Evolutionary conservation across 2,797 vertebrate genomes (phyloP).

Genomic region (Sus cebifrons): DNA sequence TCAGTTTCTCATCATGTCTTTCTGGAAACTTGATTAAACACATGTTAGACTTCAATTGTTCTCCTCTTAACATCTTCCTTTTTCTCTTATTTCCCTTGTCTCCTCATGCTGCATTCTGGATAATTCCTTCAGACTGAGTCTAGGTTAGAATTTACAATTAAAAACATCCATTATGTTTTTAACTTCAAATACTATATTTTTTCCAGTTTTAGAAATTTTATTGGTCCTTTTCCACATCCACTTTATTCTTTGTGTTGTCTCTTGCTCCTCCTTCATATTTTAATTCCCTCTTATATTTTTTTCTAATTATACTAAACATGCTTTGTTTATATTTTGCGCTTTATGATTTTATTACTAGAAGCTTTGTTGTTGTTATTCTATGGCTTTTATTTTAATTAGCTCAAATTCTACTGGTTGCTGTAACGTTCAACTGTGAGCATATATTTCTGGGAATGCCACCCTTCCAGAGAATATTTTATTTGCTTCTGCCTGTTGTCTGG

Average conservation of each 20-base stretch:
- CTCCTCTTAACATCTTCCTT: neutral
- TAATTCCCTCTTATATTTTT: neutral
- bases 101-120: neutral
- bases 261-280: neutral
- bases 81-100: neutral
- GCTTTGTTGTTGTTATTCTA: neutral
- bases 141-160: neutral
- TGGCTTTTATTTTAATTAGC: neutral
- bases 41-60: neutral
- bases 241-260: neutral
- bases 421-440: neutral
- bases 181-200: neutral
- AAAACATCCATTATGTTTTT: neutral
- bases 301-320: neutral
- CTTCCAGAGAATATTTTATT: neutral
- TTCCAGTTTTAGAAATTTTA: neutral
- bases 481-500: neutral
- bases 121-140: neutral
- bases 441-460: neutral
- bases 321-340: constrained; percentile 22
- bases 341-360: neutral
- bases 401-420: neutral
- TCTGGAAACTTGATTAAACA: neutral
- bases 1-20: neutral
- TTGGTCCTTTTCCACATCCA: constrained; percentile 2